A percentile compares a stretch with the other conserved stretches of the same genome.
Evolutionary conservation across 2,888 invertebrate genomes (phyloP).

Genomic region (Stegophylla sp.): DNA sequence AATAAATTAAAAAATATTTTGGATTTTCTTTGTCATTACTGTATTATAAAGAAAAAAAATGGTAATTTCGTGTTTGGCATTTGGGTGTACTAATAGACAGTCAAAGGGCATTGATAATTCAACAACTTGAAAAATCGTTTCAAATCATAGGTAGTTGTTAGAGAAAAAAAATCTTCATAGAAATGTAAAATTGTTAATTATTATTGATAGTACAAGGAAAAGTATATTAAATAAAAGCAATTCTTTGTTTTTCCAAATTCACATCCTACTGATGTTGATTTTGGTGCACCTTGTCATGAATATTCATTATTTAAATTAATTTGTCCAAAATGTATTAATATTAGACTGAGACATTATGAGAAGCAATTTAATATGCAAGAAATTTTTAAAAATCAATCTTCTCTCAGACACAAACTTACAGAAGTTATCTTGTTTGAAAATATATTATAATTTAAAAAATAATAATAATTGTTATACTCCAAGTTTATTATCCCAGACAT

Average conservation of each 20-base stretch:
- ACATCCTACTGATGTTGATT: background rate
- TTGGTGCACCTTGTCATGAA: background rate
- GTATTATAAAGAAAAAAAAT: too few relatives aligned
- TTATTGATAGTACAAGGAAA: background rate
- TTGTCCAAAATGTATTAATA: constrained; percentile 19
- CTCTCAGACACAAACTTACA: constrained; percentile 11
- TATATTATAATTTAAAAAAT: too few relatives aligned
- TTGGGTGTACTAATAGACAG: too few relatives aligned
- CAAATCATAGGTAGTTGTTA: background rate
- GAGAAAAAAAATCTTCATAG: constrained; percentile 3
- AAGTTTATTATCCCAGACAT: too few relatives aligned
- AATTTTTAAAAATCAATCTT: constrained; percentile 1
- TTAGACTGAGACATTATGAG: background rate
- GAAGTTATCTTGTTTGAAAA: constrained; percentile 7
- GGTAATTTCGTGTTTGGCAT: too few relatives aligned
- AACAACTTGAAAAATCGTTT: constrained; percentile 1
- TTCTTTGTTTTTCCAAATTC: background rate
- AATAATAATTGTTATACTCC: too few relatives aligned
- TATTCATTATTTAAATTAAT: background rate
- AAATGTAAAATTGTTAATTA: constrained; percentile 9
- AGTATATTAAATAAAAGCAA: constrained; percentile 1
- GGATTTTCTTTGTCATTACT: too few relatives aligned
- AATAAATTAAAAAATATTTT: too few relatives aligned
- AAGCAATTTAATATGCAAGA: constrained; percentile 10
- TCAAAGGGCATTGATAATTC: background rate